A percentile compares a stretch with the other conserved stretches of the same genome.
These are phyloP conservation scores for Psylliodes chrysocephalus DNA, from an alignment of 2,888 invertebrate species.

Conservation along the genomic window DNA sequence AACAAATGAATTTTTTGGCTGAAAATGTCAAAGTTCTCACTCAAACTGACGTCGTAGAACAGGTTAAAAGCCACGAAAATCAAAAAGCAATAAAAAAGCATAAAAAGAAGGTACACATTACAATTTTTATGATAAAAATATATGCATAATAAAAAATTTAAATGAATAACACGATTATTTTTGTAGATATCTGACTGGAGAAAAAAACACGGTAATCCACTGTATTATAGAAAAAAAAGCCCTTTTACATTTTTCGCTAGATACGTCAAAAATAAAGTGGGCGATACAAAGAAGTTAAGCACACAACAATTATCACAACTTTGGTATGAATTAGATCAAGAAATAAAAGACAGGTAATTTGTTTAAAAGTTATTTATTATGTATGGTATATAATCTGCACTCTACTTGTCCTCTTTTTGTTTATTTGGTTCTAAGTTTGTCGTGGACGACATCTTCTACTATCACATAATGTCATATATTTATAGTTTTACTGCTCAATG, in stretches of 20 bases:
- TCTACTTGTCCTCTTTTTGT: no score
- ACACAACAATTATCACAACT: conserved; percentile 69
- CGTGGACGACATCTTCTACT: no score
- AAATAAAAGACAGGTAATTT: conserved; percentile 68
- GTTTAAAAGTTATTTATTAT: no score
- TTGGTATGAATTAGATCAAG: conserved; percentile 74
- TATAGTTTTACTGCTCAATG: conserved; percentile 49
- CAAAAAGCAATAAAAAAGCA: conserved; percentile 67
- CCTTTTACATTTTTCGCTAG: conserved; percentile 72
- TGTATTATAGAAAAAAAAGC: conserved; percentile 65
- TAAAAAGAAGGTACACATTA: conserved; percentile 65
- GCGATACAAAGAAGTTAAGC: conserved; percentile 64
- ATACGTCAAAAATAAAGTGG: conserved; percentile 66
- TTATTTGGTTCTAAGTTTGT: no score
- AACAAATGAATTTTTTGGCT: conserved; percentile 83
- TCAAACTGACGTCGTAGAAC: conserved; percentile 68
- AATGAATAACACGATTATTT: conserved; percentile 25
- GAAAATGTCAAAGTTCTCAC: conserved; percentile 79
- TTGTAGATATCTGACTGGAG: conserved; percentile 69
- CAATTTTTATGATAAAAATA: background rate
- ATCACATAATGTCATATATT: no score
- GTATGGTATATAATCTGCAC: no score
- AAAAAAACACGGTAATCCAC: conserved; percentile 66
- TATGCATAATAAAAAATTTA: background rate
- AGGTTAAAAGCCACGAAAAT: conserved; percentile 69